Evolutionary conservation across 2,888 invertebrate genomes (phyloP), one percentile per base, ranked within the genome.

Genomic region (Ectemnius lituratus): DNA sequence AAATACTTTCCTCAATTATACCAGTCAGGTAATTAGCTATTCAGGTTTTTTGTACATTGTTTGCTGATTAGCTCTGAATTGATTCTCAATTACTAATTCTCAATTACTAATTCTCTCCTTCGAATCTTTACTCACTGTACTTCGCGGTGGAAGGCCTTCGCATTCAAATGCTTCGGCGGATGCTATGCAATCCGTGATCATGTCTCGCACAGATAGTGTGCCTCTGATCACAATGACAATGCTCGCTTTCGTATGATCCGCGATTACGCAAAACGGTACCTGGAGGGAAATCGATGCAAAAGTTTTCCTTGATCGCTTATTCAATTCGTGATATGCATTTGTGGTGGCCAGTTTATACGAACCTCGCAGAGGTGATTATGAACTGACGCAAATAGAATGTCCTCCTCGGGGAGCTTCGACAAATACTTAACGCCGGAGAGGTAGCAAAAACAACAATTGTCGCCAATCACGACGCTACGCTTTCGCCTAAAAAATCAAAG

Each of bases 391-490:
- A 96, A 96, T 72, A 97, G 92, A 83, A 98, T 95, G 90, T 97
- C 97, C 81, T 96, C 95, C 60, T 95, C 94, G 0, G 94, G 91
- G 11, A 97, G 90, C 80, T 94, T 94, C 1, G 97, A 96, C 86
- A 96, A 93, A 87, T 95, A 94, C 88, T 95, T 95, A 73, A 98
- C 94, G 14, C 97, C 97, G 4, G 97, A 96, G 71, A 96, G 94
- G 91, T 97, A 95, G 91, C 97, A 98, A 85, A 95, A 92, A 89
- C 97, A 98, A 90, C 97, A 97, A 91, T 98, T 97, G 91, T 98
- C 98, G 75, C 96, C 95, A n/a, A 94, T 93, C 58, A 97, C 94
- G 81, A 94, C 92, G 2, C 93, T 94, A 14, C 91, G 90, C 77
- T 92, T 91, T 20, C 89, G 85, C 80, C 92, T 92, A 82, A 2